Conservation (phyloP, 92 coral and sea anemone genomes). For the Parazoanthus swiftii region DNA sequence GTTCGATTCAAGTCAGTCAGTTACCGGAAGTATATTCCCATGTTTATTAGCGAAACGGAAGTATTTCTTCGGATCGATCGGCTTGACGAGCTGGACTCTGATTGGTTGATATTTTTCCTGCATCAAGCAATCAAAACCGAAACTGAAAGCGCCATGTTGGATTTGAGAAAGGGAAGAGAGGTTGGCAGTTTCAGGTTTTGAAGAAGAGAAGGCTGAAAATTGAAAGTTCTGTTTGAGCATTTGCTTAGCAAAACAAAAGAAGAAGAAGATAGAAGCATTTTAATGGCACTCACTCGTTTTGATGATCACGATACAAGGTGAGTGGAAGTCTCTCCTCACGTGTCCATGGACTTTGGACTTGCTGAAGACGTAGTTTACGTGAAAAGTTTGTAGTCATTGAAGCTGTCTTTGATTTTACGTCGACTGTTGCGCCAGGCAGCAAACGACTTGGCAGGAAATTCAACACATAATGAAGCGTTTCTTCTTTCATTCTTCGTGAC, state of each 20-base stretch:
- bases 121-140: neutral
- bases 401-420: neutral
- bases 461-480: neutral
- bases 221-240: neutral
- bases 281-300: slow-evolving; percentile 30
- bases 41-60: slow-evolving; percentile 16
- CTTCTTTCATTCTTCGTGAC: neutral
- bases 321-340: neutral
- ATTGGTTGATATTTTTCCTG: slow-evolving; percentile 10
- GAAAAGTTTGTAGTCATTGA: neutral
- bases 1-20: neutral
- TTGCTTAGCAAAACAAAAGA: neutral
- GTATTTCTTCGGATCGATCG: neutral
- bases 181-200: neutral
- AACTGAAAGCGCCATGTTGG: slow-evolving; percentile 34
- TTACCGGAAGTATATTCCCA: slow-evolving; percentile 28
- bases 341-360: neutral
- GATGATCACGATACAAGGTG: slow-evolving; percentile 34
- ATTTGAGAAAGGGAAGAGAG: neutral
- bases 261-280: neutral
- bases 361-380: neutral
- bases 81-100: neutral
- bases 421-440: neutral
- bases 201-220: neutral
- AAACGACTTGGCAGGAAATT: neutral